Percentiles rank a stretch among this genome's conserved stretches.
These are phyloP conservation scores for Sebastes nivosus DNA, from an alignment of 2,797 vertebrate species.

Conservation along the genomic window DNA sequence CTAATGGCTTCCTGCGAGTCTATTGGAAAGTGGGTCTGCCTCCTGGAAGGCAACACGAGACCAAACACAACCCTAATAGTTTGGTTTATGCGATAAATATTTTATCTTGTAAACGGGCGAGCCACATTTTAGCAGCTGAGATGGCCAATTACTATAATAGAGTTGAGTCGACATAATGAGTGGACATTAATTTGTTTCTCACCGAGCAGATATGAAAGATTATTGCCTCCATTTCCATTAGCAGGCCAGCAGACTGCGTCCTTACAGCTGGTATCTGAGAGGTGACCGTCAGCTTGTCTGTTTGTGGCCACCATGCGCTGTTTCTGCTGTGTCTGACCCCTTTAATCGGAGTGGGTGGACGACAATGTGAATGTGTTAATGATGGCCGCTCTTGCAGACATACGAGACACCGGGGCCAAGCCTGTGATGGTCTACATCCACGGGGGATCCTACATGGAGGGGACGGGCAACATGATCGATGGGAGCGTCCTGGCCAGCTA, in stretches of 20 bases:
- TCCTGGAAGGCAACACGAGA: constrained; percentile 52
- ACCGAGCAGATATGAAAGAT: constrained; percentile 18
- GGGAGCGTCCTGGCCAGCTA: constrained; percentile 98
- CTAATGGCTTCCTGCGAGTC: constrained; percentile 69
- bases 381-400: constrained; percentile 93
- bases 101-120: constrained; percentile 39
- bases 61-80: constrained; percentile 52
- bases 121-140: constrained; percentile 44
- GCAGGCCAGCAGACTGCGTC: constrained; percentile 35
- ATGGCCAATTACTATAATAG: constrained; percentile 56
- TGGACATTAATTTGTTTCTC: constrained; percentile 45
- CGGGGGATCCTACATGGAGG: constrained; percentile 99
- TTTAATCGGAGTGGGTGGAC: constrained; percentile 61
- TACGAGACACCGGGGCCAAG: constrained; percentile 98
- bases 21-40: constrained; percentile 61
- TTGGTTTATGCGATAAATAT: constrained; percentile 29
- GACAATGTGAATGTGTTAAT: constrained; percentile 84
- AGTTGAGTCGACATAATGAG: constrained; percentile 33
- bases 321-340: constrained; percentile 66
- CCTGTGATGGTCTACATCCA: constrained; percentile 99
- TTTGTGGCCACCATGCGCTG: constrained; percentile 63
- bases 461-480: constrained; percentile 99
- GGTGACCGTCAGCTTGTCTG: constrained; percentile 71
- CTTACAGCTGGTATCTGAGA: constrained; percentile 84
- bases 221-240: constrained; percentile 33